Conservation (phyloP, 1,140 invertebrate species). For the Dinothrombium tinctorium region DNA sequence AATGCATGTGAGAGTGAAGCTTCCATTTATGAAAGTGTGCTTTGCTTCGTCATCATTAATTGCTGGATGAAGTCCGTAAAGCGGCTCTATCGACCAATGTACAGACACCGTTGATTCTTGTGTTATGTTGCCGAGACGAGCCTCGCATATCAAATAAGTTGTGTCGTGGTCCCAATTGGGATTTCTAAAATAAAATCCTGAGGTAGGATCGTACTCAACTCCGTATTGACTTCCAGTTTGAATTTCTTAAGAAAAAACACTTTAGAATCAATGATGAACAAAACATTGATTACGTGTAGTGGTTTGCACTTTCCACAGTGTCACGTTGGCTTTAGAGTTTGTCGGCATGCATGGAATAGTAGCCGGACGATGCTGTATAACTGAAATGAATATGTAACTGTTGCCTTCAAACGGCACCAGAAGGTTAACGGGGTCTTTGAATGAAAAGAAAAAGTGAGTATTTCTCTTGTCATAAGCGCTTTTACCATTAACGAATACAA, state of each 20-base stretch:
- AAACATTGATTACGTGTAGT: no score
- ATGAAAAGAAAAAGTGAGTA: not conserved
- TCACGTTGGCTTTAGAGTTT: constrained; percentile 10
- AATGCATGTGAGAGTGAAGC: constrained; percentile 14
- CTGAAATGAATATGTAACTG: constrained; percentile 7
- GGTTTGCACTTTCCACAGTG: constrained; percentile 11
- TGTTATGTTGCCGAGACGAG: not conserved
- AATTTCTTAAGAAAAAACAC: constrained; percentile 8
- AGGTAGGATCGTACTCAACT: constrained; percentile 11
- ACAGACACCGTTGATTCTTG: constrained; percentile 1
- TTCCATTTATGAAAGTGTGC: constrained; percentile 12
- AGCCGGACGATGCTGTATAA: constrained; percentile 8
- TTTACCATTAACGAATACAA: constrained; percentile 14
- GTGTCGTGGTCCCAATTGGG: constrained; percentile 10
- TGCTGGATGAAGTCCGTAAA: constrained; percentile 9
- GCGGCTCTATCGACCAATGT: constrained; percentile 6
- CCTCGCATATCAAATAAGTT: constrained; percentile 9
- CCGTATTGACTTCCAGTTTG: constrained; percentile 1
- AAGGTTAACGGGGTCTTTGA: constrained; percentile 9
- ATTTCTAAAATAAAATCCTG: constrained; percentile 12
- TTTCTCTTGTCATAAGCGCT: not conserved
- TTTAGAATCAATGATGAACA: no score
- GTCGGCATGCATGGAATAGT: constrained; percentile 14
- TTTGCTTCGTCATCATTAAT: constrained; percentile 11
- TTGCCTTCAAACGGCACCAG: constrained; percentile 10